A percentile compares a stretch with the other conserved stretches of the same genome.
phyloP scores from a whole-genome alignment of 2,113 vertebrate genomes.

The Amazona guildingii region DNA sequence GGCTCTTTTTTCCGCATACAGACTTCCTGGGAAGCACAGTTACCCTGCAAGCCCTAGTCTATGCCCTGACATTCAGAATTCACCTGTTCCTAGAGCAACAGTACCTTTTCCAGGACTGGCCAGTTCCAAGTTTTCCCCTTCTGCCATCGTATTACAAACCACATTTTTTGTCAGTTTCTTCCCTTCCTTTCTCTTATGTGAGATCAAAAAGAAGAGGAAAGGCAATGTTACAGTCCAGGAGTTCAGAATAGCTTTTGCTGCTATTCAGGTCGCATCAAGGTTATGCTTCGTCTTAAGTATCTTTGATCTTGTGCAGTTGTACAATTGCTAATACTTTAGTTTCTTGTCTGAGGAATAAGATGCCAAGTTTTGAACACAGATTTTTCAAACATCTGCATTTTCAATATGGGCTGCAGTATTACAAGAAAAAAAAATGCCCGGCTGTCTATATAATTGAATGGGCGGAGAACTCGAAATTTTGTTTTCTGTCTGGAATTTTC shows the following conservation, averaged over 20 bases:
- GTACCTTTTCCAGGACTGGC: neutral
- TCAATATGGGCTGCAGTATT: neutral
- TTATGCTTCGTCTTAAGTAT: neutral
- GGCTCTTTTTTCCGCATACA: neutral
- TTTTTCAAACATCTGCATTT: neutral
- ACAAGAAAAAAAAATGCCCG: neutral
- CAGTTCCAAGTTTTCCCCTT: neutral
- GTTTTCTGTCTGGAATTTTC: neutral
- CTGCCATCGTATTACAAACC: neutral
- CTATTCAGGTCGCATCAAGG: neutral
- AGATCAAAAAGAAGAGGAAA: neutral
- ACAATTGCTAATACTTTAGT: rapidly evolving
- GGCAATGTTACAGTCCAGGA: too few species aligned
- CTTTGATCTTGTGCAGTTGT: neutral
- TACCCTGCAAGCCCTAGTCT: neutral
- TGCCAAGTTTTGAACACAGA: neutral
- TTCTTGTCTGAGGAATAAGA: neutral
- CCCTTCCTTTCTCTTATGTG: neutral
- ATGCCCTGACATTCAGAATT: neutral
- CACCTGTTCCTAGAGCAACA: neutral
- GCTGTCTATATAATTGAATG: neutral
- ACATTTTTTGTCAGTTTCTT: neutral
- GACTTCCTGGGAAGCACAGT: neutral
- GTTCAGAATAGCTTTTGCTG: neutral
- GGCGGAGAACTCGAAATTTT: neutral